Percentiles rank a stretch among this genome's conserved stretches.
Evolutionary conservation across 2,797 vertebrate genomes (phyloP).

Genomic region (Myioborus miniatus): DNA sequence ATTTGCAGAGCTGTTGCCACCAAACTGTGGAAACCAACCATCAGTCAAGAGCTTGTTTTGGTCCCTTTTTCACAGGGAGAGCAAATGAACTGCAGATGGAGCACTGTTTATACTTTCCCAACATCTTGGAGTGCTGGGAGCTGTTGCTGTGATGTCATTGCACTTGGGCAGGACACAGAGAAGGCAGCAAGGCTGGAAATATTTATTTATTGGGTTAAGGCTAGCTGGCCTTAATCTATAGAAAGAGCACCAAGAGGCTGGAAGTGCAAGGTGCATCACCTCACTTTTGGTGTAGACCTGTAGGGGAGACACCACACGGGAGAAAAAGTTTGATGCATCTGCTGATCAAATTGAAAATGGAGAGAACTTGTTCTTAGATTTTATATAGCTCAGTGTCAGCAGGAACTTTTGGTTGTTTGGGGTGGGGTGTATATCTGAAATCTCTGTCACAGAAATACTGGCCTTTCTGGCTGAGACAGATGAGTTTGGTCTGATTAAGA

Average conservation of each 20-base stretch:
- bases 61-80: background rate
- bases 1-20: slow-evolving; percentile 39
- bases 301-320: rapidly evolving
- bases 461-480: background rate
- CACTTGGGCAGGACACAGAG: background rate
- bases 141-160: background rate
- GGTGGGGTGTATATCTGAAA: background rate
- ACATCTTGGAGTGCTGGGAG: background rate
- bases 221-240: background rate
- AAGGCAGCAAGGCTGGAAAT: background rate
- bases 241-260: background rate
- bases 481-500: background rate
- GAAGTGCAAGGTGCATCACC: background rate
- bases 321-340: background rate
- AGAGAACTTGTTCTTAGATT: background rate
- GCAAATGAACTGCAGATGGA: slow-evolving; percentile 54
- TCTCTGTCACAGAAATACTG: background rate
- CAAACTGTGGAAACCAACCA: slow-evolving; percentile 44
- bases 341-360: background rate
- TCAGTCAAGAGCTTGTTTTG: slow-evolving; percentile 41
- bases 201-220: background rate
- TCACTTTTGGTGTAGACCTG: background rate
- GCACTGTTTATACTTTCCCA: slow-evolving; percentile 55
- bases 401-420: background rate
- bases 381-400: background rate